Conservation (phyloP, 2,888 invertebrate genomes). For the Phyto melanocephala region DNA sequence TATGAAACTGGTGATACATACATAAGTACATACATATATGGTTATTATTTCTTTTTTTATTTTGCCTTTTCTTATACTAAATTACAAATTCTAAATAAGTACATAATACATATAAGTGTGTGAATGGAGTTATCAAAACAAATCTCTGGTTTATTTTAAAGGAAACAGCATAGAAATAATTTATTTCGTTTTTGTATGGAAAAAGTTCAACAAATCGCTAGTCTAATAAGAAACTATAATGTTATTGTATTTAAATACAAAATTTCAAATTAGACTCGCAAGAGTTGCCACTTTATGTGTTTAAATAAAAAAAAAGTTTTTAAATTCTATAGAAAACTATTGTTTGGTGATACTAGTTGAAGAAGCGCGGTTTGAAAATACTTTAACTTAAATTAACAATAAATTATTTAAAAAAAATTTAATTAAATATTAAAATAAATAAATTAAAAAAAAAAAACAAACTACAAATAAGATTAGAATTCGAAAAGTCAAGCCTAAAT, state of each 20-base stretch:
- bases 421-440: slow-evolving; percentile 32
- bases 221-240: slow-evolving; percentile 76
- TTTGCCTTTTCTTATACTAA: not conserved
- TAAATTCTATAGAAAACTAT: slow-evolving; percentile 5
- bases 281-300: slow-evolving; percentile 70
- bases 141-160: too few relatives aligned
- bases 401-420: slow-evolving; percentile 27
- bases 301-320: not conserved
- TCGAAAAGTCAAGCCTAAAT: slow-evolving; percentile 50
- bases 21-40: too few relatives aligned
- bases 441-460: slow-evolving; percentile 70
- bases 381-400: slow-evolving; percentile 25
- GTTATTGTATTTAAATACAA: not conserved
- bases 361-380: not conserved
- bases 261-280: slow-evolving; percentile 79
- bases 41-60: too few relatives aligned
- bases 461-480: slow-evolving; percentile 55
- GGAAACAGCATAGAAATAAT: not conserved
- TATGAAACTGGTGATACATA: not conserved
- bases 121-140: too few relatives aligned
- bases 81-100: not conserved
- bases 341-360: not conserved
- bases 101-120: too few relatives aligned
- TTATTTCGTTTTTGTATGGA: not conserved
- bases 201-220: slow-evolving; percentile 76